phyloP scores from a whole-genome alignment of 2,113 vertebrate species.

The Cariama cristata region DNA sequence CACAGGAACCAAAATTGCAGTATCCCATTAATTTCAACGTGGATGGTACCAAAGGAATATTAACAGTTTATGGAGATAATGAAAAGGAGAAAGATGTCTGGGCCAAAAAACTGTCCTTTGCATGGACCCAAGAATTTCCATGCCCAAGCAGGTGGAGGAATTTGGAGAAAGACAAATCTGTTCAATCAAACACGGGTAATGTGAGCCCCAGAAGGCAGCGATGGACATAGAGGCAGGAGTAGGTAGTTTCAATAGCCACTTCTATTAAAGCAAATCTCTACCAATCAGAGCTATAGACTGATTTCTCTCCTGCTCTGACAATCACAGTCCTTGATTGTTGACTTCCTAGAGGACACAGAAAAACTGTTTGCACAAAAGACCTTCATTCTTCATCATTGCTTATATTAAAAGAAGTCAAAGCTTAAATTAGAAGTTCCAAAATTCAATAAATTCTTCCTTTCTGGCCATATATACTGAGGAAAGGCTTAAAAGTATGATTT shows the following conservation, averaged over 20 bases:
- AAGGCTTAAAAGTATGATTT: neutral
- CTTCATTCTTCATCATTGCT: neutral
- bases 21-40: neutral
- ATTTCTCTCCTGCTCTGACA: neutral
- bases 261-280: neutral
- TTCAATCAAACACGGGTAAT: neutral
- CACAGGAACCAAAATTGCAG: neutral
- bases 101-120: neutral
- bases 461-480: neutral
- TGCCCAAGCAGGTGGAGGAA: neutral
- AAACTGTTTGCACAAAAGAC: neutral
- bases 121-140: neutral
- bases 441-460: neutral
- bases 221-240: neutral
- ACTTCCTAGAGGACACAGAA: neutral
- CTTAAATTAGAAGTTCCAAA: neutral
- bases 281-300: neutral
- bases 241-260: neutral
- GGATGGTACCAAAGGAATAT: neutral
- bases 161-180: neutral
- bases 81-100: neutral
- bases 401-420: neutral
- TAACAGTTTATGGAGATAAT: neutral
- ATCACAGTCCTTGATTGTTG: neutral
- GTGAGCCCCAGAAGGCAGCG: neutral